Evolutionary conservation across 35 echinoderm and acorn worm genomes (phyloP), one percentile per base, ranked within the genome.

Genomic region (Stichopus chloronotus): DNA sequence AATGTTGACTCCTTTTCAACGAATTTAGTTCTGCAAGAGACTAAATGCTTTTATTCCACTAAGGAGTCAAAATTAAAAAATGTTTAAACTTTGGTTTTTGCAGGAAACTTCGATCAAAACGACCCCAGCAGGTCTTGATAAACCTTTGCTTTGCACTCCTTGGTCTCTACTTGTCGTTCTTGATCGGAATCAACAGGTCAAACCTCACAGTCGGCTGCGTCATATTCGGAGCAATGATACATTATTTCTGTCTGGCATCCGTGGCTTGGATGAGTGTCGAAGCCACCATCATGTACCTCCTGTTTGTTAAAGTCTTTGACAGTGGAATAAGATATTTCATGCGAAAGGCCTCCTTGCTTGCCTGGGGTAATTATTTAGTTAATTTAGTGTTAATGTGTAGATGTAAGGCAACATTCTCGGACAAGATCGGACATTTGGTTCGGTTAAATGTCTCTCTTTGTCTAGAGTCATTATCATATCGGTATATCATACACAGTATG

Each of bases 101-200:
- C 80, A 96, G 95, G 90, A 94, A 92, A 57, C 78, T 96, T 57
- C 63, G 95, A 30, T 68, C 16, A 13, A 96, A 83, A 77, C 81
- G 43, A 13, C 93, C 93, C 5, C 81, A 96, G 74, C 89, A 92
- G 25, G 92, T 96, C 53, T 58, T 96, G 55, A 53, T 94, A 9
- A 79, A 92, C 53, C 91, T 96, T 21, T 92, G 93, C 78, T 74
- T 89, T 17, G 77, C 95, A 52, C 72, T 96, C 14, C 83, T 94
- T 24, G 90, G 93, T 55, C 93, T 96, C 7, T 96, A 96, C 65
- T 14, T 96, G 2, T 80, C 74, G 25, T 96, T 96, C 30, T 54
- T 89, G 68, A 88, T 78, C 56, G 95, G 95, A 7, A 94, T 94
- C 54, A 76, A 94, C 25, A 24, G 84, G 57, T 56, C 59, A 9